phyloP scores from a whole-genome alignment of 2,113 vertebrate species.

The Amphiprion percula region DNA sequence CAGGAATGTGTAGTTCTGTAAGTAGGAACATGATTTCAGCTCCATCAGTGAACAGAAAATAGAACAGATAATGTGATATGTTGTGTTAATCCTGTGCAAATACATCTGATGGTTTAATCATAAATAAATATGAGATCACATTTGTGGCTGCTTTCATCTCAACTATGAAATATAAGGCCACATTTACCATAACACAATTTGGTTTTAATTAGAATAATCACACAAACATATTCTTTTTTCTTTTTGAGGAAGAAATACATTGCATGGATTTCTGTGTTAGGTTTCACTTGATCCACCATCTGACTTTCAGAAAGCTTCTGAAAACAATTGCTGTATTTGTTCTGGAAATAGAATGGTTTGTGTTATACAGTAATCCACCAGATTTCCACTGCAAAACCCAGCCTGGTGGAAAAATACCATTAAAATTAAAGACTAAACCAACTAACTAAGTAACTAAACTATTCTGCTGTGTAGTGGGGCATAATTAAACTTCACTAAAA shows the following conservation, averaged over 20 bases:
- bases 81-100: background rate
- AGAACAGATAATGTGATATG: background rate
- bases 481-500: slow-evolving; percentile 13
- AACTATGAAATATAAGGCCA: background rate
- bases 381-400: slow-evolving; percentile 39
- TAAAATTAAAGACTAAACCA: background rate
- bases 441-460: no score
- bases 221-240: slow-evolving; percentile 12
- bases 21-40: slow-evolving; percentile 14
- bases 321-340: slow-evolving; percentile 56
- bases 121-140: background rate
- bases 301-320: slow-evolving; percentile 42
- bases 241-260: slow-evolving; percentile 22
- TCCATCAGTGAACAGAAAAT: background rate
- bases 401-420: slow-evolving; percentile 16
- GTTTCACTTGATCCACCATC: slow-evolving; percentile 52
- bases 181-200: slow-evolving; percentile 9
- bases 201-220: slow-evolving; percentile 30
- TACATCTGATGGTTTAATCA: slow-evolving; percentile 5
- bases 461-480: background rate
- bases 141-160: background rate
- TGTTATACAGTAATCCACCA: slow-evolving; percentile 50
- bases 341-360: slow-evolving; percentile 37
- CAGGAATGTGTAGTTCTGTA: slow-evolving; percentile 19
- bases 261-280: slow-evolving; percentile 34